These are phyloP conservation scores for Montipora capricornis DNA, from an alignment of 64 coral and sea anemone genomes.

Conservation along the genomic window DNA sequence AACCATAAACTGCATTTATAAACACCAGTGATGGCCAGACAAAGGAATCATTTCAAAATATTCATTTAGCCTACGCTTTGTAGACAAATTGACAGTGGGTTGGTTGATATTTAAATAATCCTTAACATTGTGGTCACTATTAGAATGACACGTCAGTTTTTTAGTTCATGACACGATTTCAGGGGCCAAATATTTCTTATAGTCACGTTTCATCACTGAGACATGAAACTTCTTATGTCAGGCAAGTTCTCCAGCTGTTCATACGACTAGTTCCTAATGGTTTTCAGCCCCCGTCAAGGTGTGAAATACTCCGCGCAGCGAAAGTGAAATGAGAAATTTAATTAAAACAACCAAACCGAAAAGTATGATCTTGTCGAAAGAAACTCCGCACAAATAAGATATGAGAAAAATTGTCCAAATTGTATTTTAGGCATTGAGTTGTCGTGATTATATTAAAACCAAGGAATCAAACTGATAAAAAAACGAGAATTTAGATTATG, in stretches of 20 bases:
- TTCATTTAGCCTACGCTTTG: background rate
- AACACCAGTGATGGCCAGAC: background rate
- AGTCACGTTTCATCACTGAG: too few relatives aligned
- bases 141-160: too few relatives aligned
- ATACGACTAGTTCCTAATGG: too few relatives aligned
- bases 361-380: background rate
- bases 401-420: too few relatives aligned
- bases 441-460: too few relatives aligned
- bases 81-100: background rate
- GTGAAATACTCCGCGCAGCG: background rate
- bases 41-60: background rate
- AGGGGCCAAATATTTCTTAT: too few relatives aligned
- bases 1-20: background rate
- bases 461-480: too few relatives aligned
- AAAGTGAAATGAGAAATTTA: background rate
- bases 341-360: background rate
- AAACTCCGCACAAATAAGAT: background rate
- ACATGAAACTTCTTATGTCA: too few relatives aligned
- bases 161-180: too few relatives aligned
- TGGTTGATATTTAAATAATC: slow-evolving; percentile 33
- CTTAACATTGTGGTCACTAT: slow-evolving; percentile 2
- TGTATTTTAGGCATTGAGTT: too few relatives aligned
- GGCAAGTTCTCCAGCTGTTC: too few relatives aligned
- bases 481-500: too few relatives aligned
- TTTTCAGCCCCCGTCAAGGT: background rate